Base-by-base conservation (phyloP, 2,797 vertebrate species). In the Astyanax mexicanus region DNA sequence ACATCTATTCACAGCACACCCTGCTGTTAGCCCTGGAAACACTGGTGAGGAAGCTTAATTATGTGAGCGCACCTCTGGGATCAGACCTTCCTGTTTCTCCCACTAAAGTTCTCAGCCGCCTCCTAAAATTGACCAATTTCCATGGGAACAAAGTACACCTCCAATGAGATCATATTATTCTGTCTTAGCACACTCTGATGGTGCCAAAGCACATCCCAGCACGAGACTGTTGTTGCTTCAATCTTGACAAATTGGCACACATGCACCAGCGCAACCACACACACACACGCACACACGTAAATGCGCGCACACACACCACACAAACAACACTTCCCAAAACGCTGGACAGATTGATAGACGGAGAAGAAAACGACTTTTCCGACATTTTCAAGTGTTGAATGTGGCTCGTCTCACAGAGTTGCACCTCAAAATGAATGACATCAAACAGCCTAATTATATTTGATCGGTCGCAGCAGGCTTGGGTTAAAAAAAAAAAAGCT, bases 141-240 rank as follows among this genome's bases (percentile, higher is more conserved):
- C 93, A 89, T 92, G 87, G 91, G 94, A 95, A 93, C 94, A 95
- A 91, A 94, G 94, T 91, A 94, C 85, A 92, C 91, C 91, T 93
- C 90, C 92, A 93, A 90, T 94, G 92, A 96, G 94, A 96, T 94
- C 92, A 92, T 88, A 93, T 92, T 88, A 92, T 92, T 93, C 88
- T 90, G 91, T 93, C 90, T 90, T 94, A 93, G 93, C 95, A 95
- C 95, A 91, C 90, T 84, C 92, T 95, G 96, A 96, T 93, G 94
- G 95, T 94, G 96, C 92, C 95, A 96, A 97, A 92, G 86, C 93
- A 91, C 91, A 92, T 93, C 94, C 84, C 95, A 95, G 95, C 94
- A 93, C 90, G 95, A 93, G 88, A 86, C 90, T 89, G 90, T 89
- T 91, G 90, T 87, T 91, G 91, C 85, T 89, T 77, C 88, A 87